These are phyloP conservation scores for Brachypterus glaber DNA, from an alignment of 2,888 invertebrate species.

Conservation along the genomic window DNA sequence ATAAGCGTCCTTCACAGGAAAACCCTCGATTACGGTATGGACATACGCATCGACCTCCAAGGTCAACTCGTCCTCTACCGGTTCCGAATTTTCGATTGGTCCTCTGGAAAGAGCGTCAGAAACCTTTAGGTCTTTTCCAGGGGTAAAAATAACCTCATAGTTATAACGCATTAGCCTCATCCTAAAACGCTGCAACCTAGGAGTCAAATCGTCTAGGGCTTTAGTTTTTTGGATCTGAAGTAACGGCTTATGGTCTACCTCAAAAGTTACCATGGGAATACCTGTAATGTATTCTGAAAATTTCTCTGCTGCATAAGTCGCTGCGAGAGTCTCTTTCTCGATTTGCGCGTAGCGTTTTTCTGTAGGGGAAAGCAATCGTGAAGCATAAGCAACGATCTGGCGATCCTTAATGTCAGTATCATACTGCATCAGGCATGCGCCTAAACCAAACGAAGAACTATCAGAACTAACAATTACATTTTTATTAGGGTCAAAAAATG, in stretches of 20 bases:
- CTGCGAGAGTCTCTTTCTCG: constrained; percentile 11
- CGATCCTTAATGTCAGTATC: too few relatives aligned
- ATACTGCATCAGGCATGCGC: constrained; percentile 8
- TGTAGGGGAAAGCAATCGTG: constrained; percentile 6
- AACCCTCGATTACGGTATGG: not conserved
- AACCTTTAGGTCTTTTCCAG: not conserved
- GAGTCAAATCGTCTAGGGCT: constrained; percentile 12
- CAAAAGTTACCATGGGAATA: not conserved
- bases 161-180: constrained; percentile 10
- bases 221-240: constrained; percentile 11
- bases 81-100: constrained; percentile 1
- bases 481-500: constrained; percentile 5
- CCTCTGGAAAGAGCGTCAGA: not conserved
- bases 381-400: too few relatives aligned
- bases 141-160: not conserved
- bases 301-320: constrained; percentile 10
- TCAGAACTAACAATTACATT: not conserved
- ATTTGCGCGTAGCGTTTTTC: constrained; percentile 7
- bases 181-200: constrained; percentile 7
- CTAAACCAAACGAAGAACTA: constrained; percentile 10
- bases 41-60: not conserved
- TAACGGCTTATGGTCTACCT: constrained; percentile 12
- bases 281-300: constrained; percentile 8
- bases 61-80: not conserved
- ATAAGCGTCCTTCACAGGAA: not conserved